These are phyloP conservation scores for Maccullochella peelii DNA, from an alignment of 2,113 vertebrate species.

Conservation along the genomic window DNA sequence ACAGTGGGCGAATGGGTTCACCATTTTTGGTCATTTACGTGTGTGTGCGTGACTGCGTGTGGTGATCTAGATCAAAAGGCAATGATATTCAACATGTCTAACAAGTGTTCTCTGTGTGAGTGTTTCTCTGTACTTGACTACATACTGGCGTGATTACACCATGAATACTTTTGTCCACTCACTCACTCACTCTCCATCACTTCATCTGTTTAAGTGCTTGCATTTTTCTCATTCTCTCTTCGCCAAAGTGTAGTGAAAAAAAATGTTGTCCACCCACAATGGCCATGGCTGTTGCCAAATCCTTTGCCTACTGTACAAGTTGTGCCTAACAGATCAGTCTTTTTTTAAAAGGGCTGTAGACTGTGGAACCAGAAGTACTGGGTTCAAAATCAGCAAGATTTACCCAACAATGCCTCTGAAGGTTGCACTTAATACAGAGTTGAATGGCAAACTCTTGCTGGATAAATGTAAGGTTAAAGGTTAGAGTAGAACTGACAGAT, in stretches of 20 bases:
- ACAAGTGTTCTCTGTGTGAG: constrained; percentile 42
- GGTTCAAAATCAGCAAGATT: constrained; percentile 31
- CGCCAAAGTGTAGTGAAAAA: constrained; percentile 38
- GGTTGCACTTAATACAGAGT: background rate
- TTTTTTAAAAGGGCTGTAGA: constrained; percentile 10
- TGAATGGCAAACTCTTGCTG: background rate
- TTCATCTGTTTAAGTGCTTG: constrained; percentile 55
- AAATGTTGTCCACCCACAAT: constrained; percentile 45
- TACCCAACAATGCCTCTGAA: constrained; percentile 8
- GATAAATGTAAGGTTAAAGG: constrained; percentile 15
- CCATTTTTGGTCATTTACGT: background rate
- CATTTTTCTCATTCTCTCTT: constrained; percentile 50
- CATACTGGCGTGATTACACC: constrained; percentile 43
- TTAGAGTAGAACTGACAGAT: background rate
- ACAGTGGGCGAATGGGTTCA: constrained; percentile 16
- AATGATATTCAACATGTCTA: constrained; percentile 6
- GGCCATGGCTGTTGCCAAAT: constrained; percentile 17
- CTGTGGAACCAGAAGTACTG: constrained; percentile 33
- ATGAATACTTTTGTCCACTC: constrained; percentile 59
- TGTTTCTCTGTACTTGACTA: constrained; percentile 47
- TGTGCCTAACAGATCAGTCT: background rate
- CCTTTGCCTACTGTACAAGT: constrained; percentile 31
- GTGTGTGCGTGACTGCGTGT: background rate
- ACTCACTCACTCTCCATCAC: constrained; percentile 19
- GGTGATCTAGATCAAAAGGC: constrained; percentile 20